Percentiles rank a stretch among this genome's conserved stretches.
Evolutionary conservation across 2,797 vertebrate species (phyloP).

Genomic region (Darevskia nairensis): DNA sequence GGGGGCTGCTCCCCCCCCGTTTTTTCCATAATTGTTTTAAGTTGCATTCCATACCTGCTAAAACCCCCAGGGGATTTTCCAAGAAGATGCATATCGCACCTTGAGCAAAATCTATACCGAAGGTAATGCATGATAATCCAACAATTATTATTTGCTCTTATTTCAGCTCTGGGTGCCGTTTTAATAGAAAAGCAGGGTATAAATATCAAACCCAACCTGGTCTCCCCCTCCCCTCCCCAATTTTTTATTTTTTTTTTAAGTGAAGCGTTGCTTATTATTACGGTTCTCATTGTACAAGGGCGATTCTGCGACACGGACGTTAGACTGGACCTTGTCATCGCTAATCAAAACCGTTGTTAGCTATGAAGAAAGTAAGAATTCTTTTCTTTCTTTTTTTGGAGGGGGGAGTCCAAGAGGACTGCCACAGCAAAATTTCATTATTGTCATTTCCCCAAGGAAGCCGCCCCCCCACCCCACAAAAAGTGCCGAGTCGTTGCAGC

Average conservation of each 20-base stretch:
- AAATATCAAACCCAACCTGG: no score
- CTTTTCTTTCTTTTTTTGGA: no score
- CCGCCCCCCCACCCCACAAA: background rate
- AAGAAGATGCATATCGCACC: background rate
- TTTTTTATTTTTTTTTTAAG: background rate
- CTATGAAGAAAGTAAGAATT: background rate
- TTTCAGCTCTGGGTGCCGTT: background rate
- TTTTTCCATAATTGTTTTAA: background rate
- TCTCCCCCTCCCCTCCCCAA: no score
- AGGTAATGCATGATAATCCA: background rate
- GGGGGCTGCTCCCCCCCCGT: no score
- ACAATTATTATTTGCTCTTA: background rate
- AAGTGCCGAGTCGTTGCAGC: background rate
- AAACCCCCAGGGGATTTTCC: background rate
- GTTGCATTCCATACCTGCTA: background rate
- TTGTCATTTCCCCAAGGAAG: slow-evolving; percentile 10
- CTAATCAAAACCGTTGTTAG: background rate
- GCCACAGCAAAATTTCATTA: background rate
- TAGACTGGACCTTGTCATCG: background rate
- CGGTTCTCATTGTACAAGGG: background rate
- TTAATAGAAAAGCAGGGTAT: no score
- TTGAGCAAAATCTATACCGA: background rate
- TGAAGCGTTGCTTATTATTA: background rate
- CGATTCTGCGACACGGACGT: background rate
- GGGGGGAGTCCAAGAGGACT: no score